Percentiles rank a stretch among this genome's conserved stretches.
phyloP scores from a whole-genome alignment of 1,140 invertebrate genomes.

The Anoplolepis gracilipes region DNA sequence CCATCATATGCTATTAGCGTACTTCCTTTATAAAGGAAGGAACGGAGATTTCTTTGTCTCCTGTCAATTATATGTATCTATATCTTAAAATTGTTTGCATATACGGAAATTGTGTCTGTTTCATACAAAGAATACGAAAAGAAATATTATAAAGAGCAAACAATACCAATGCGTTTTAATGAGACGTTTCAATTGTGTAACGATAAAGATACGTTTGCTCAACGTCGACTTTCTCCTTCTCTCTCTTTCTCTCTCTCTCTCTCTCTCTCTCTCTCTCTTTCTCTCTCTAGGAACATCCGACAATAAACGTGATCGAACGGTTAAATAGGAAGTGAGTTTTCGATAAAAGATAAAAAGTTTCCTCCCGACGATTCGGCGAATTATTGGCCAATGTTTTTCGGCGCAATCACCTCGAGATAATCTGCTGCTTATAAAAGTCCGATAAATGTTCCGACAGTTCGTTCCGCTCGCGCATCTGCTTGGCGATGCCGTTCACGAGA shows the following conservation, averaged over 20 bases:
- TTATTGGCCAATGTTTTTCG: background rate
- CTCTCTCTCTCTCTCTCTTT: no score
- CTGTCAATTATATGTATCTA: background rate
- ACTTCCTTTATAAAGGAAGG: background rate
- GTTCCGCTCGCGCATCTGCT: conserved; percentile 76
- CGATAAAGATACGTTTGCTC: background rate
- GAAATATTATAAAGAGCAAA: background rate
- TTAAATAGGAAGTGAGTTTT: background rate
- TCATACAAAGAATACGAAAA: background rate
- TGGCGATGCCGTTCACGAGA: conserved; percentile 77
- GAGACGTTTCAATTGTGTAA: background rate
- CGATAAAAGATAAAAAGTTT: conserved; percentile 21
- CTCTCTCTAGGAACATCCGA: background rate
- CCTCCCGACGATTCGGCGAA: background rate
- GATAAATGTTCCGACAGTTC: conserved; percentile 73
- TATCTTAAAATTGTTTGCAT: background rate
- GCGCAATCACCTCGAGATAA: conserved; percentile 75
- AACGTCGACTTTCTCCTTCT: background rate
- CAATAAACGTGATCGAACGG: background rate
- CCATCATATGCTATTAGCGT: background rate
- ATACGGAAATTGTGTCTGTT: no score
- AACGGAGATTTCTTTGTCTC: background rate
- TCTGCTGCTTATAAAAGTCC: conserved; percentile 70
- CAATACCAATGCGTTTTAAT: background rate
- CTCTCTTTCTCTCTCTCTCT: no score